A percentile compares a stretch with the other conserved stretches of the same genome.
Conservation (phyloP, 2,888 invertebrate genomes). For the Acleris emargana region DNA sequence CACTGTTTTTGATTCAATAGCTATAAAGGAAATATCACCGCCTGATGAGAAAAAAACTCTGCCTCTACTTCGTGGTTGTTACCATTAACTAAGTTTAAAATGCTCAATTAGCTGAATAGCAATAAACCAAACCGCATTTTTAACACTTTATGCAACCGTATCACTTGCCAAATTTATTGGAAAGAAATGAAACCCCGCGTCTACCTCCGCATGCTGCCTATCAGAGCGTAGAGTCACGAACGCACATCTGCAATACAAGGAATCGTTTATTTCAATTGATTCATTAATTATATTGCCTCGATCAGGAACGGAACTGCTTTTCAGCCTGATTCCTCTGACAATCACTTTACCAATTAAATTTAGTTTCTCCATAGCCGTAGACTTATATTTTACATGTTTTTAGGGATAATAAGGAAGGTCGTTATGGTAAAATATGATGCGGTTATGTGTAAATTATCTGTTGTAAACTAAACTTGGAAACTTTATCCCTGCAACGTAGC, state of each 20-base stretch:
- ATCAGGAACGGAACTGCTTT: slow-evolving; percentile 47
- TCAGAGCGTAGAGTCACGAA: slow-evolving; percentile 78
- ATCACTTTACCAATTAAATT: not conserved
- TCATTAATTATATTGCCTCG: slow-evolving; percentile 43
- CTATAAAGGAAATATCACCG: not conserved
- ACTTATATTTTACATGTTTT: no score
- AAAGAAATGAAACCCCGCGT: slow-evolving; percentile 11
- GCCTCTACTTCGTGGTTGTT: no score
- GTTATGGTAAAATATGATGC: no score
- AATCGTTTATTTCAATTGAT: slow-evolving; percentile 53
- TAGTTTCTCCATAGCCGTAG: no score
- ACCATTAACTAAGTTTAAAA: no score
- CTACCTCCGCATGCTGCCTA: slow-evolving; percentile 45
- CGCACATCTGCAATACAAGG: slow-evolving; percentile 53
- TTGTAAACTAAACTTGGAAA: no score
- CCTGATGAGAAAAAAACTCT: not conserved
- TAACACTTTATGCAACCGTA: slow-evolving; percentile 26
- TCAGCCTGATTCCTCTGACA: slow-evolving; percentile 56
- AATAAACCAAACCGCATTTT: slow-evolving; percentile 3
- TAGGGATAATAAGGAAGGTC: no score
- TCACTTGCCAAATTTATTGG: slow-evolving; percentile 24
- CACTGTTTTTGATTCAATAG: not conserved
- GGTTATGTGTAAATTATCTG: no score
- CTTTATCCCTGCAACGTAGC: no score
- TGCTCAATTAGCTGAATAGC: not conserved